A percentile compares a stretch with the other conserved stretches of the same genome.
Conservation (phyloP, 2,797 vertebrate species). For the Phataginus tetradactyla region DNA sequence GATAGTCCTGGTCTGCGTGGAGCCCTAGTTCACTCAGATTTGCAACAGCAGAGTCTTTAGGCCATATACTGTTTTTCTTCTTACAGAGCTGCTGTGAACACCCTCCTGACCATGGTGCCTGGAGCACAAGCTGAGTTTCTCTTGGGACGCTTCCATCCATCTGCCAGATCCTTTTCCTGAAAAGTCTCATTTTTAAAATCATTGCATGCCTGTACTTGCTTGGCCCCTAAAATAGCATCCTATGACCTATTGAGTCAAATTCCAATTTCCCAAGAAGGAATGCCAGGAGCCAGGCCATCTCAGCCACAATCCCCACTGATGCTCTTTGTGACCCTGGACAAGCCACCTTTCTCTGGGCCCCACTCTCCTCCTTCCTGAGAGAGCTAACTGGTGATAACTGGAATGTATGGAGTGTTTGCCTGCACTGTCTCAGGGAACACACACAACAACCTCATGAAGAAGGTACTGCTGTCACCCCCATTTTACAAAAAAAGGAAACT, state of each 20-base stretch:
- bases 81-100: neutral
- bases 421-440: neutral
- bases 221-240: neutral
- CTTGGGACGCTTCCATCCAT: neutral
- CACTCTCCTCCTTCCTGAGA: neutral
- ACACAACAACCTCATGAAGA: neutral
- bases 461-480: neutral
- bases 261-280: neutral
- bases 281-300: neutral
- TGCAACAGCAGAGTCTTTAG: neutral
- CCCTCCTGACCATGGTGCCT: neutral
- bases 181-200: neutral
- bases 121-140: neutral
- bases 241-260: neutral
- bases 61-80: neutral
- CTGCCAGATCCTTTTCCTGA: neutral
- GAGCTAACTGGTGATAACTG: fast-evolving
- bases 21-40: neutral
- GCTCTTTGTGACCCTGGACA: neutral
- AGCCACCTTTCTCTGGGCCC: neutral
- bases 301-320: too few species aligned
- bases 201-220: neutral
- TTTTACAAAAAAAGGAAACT: neutral
- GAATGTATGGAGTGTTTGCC: neutral
- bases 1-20: neutral